Percentiles rank a stretch among this genome's conserved stretches.
Evolutionary conservation across 2,888 invertebrate species (phyloP).

Genomic region (Ornithoptera priamus): DNA sequence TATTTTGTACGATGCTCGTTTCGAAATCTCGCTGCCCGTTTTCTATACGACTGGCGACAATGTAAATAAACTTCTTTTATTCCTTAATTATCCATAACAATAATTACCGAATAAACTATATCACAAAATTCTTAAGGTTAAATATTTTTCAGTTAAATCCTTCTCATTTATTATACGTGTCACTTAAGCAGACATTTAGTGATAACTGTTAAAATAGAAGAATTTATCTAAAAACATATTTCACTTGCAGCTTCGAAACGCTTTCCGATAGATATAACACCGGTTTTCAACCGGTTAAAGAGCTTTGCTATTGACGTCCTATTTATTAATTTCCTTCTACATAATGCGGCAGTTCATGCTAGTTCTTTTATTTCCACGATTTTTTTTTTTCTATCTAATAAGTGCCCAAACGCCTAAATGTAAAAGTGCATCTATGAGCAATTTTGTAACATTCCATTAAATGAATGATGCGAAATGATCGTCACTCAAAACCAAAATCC

Average conservation of each 20-base stretch:
- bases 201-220: neutral
- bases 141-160: constrained; percentile 10
- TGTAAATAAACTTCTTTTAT: constrained; percentile 3
- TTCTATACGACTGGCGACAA: constrained; percentile 7
- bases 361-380: constrained; percentile 44
- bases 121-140: constrained; percentile 14
- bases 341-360: constrained; percentile 67
- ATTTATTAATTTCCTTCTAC: constrained; percentile 44
- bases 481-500: constrained; percentile 4
- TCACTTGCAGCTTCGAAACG: neutral
- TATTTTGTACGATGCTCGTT: constrained; percentile 14
- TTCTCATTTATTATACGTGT: neutral
- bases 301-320: constrained; percentile 29
- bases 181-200: neutral
- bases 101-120: constrained; percentile 18
- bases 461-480: constrained; percentile 4
- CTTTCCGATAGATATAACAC: constrained; percentile 9
- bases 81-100: constrained; percentile 8
- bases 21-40: neutral
- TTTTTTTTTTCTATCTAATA: constrained; percentile 56
- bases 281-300: constrained; percentile 17
- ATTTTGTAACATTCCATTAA: constrained; percentile 62
- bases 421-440: constrained; percentile 73
- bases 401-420: constrained; percentile 61
- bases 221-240: constrained; percentile 14